phyloP scores from a whole-genome alignment of 2,797 vertebrate species.

The Sciurus vulgaris region DNA sequence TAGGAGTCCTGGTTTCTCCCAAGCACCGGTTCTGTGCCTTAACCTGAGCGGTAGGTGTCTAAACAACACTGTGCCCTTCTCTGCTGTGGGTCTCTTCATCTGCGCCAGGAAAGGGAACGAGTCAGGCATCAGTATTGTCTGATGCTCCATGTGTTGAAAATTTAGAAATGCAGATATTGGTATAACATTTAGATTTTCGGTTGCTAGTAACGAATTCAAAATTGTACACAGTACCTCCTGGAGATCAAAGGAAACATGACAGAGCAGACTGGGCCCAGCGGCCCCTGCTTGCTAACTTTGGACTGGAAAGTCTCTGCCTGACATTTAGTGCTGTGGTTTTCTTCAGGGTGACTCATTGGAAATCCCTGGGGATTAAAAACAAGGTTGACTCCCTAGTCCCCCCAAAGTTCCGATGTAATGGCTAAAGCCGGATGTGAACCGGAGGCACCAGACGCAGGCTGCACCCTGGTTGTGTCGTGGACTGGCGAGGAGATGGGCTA shows the following conservation, averaged over 20 bases:
- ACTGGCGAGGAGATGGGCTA: too few species aligned
- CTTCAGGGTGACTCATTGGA: neutral
- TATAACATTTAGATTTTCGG: conserved; percentile 23
- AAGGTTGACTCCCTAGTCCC: neutral
- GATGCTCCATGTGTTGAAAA: neutral
- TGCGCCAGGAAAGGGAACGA: neutral
- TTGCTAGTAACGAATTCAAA: conserved; percentile 11
- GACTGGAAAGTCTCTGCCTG: neutral
- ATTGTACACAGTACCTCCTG: neutral
- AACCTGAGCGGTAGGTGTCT: neutral
- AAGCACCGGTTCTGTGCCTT: neutral
- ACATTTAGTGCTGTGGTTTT: neutral
- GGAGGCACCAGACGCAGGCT: neutral
- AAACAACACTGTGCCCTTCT: neutral
- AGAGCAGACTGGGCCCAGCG: neutral
- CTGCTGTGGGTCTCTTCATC: neutral
- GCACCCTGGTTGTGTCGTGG: neutral
- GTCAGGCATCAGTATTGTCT: neutral
- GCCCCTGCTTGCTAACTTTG: neutral
- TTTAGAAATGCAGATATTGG: neutral
- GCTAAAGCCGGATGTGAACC: too few species aligned
- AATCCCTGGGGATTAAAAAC: neutral
- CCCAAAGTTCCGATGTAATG: neutral
- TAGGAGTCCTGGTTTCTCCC: neutral
- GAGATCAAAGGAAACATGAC: neutral